These are phyloP conservation scores for Scaptomyza cyrtandrae DNA, from an alignment of 2,888 invertebrate species.

Conservation along the genomic window DNA sequence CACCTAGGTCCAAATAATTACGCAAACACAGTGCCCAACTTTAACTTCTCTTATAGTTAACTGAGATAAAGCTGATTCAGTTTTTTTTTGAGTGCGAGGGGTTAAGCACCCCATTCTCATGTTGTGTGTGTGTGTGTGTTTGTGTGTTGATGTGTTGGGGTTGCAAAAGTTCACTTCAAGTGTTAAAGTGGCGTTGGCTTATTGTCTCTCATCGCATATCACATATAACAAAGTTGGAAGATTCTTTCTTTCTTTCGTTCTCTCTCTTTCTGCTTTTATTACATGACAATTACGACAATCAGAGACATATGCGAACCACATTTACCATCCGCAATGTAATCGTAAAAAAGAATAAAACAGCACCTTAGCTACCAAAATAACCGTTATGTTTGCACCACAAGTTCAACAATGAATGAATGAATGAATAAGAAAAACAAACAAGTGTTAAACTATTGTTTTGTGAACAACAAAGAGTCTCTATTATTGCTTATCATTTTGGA, in stretches of 20 bases:
- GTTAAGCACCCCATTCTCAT: constrained; percentile 6
- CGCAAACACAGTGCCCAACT: constrained; percentile 9
- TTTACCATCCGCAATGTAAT: constrained; percentile 42
- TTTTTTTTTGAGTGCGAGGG: not conserved
- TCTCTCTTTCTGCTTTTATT: constrained; percentile 59
- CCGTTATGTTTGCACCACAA: constrained; percentile 41
- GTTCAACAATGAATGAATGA: not conserved
- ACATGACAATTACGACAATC: constrained; percentile 76
- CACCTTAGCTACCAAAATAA: constrained; percentile 58
- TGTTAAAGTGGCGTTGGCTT: constrained; percentile 33
- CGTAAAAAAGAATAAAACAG: constrained; percentile 69
- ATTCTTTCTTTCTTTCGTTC: constrained; percentile 23
- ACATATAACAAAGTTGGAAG: constrained; percentile 2
- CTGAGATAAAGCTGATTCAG: constrained; percentile 41
- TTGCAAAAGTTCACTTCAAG: constrained; percentile 48
- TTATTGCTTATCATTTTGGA: constrained; percentile 19
- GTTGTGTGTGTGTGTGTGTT: too few species aligned
- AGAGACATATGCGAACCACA: constrained; percentile 55
- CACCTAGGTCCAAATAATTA: constrained; percentile 60
- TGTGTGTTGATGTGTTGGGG: constrained; percentile 13
- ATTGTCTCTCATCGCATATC: constrained; percentile 35
- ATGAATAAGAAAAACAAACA: not conserved
- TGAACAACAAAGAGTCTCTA: not conserved
- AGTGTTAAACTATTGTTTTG: constrained; percentile 16
- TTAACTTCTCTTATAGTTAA: not conserved